These are phyloP conservation scores for Malacosoma neustria DNA, from an alignment of 2,888 invertebrate species.

Conservation along the genomic window DNA sequence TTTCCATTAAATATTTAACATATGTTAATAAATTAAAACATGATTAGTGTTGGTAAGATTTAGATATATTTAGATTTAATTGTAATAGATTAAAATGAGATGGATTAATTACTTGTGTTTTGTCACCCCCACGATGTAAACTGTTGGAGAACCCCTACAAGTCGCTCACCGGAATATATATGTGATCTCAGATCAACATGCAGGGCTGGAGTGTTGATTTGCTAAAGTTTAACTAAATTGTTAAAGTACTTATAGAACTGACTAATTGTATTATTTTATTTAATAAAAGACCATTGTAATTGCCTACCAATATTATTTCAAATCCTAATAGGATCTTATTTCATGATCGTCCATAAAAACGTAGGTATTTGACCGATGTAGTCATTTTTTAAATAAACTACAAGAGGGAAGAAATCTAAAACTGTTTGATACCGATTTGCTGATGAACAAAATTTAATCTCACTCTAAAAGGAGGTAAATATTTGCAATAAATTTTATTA, in stretches of 20 bases:
- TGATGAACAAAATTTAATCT: too few species aligned
- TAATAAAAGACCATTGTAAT: conserved; percentile 65
- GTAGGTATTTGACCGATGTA: too few species aligned
- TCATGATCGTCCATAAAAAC: too few species aligned
- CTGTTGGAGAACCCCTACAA: neutral
- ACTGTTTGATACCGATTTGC: too few species aligned
- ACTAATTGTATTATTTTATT: conserved; percentile 69
- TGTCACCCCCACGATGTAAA: conserved; percentile 9
- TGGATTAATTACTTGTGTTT: conserved; percentile 21
- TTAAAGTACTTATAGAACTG: conserved; percentile 72
- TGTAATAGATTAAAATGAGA: conserved; percentile 38
- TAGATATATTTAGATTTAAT: conserved; percentile 42
- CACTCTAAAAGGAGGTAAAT: too few species aligned
- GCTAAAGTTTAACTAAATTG: conserved; percentile 68
- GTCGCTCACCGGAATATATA: conserved; percentile 4
- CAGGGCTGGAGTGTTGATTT: conserved; percentile 59
- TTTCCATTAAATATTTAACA: conserved; percentile 56
- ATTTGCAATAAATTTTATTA: too few species aligned
- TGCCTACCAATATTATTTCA: conserved; percentile 13
- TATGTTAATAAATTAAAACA: conserved; percentile 55
- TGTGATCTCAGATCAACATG: conserved; percentile 65
- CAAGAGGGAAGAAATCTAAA: too few species aligned
- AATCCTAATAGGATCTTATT: too few species aligned
- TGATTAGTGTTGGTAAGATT: conserved; percentile 48
- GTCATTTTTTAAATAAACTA: too few species aligned